Conservation (phyloP, 2,797 vertebrate genomes). For the Phrynocephalus guinanensis region DNA sequence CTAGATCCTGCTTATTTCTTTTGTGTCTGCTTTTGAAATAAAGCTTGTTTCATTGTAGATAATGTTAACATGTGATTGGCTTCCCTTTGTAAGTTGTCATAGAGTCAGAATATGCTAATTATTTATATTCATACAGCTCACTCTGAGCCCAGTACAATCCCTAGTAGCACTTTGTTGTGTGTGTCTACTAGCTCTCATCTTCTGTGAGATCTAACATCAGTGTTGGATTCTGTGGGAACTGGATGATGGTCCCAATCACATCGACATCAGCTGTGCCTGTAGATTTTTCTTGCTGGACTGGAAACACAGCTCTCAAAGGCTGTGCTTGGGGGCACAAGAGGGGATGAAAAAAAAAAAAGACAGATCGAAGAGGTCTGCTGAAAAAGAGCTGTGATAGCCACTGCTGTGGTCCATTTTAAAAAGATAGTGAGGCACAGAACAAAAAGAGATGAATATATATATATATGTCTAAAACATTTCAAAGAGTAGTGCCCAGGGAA, state of each 20-base stretch:
- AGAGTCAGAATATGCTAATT: slow-evolving; percentile 13
- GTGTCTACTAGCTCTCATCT: not conserved
- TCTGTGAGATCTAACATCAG: not conserved
- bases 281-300: not conserved
- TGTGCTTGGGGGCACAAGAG: not conserved
- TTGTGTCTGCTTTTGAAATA: slow-evolving; percentile 23
- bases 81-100: slow-evolving; percentile 10
- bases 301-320: not conserved
- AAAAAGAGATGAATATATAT: not conserved
- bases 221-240: not conserved
- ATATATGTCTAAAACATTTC: not conserved
- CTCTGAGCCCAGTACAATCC: not conserved
- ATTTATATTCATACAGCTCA: slow-evolving; percentile 23
- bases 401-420: not conserved
- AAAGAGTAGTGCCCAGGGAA: not conserved
- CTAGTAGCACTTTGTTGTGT: not conserved
- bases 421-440: not conserved
- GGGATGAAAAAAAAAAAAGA: not conserved
- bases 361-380: not conserved
- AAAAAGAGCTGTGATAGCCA: not conserved
- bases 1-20: not conserved
- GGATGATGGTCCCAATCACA: not conserved
- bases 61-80: slow-evolving; percentile 14
- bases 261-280: not conserved
- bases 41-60: not conserved